Percentiles rank a stretch among this genome's conserved stretches.
Evolutionary conservation across 2,797 vertebrate species (phyloP).

Genomic region (Eurystomus glaucurus): DNA sequence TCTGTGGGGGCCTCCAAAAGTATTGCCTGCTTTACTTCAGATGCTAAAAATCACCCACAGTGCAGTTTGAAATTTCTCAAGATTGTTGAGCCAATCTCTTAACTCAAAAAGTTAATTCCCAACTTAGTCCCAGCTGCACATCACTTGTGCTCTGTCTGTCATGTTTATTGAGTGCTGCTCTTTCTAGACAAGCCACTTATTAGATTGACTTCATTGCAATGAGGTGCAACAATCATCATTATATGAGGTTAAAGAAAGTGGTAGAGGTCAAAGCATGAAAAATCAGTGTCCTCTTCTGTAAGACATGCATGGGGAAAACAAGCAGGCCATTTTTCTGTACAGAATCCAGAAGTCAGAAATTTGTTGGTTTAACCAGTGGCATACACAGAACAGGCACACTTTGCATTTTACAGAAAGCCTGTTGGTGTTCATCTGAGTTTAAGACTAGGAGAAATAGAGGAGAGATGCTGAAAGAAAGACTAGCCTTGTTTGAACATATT

Average conservation of each 20-base stretch:
- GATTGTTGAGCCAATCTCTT: neutral
- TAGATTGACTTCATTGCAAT: neutral
- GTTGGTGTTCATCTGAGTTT: accelerated
- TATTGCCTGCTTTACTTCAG: neutral
- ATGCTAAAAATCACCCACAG: neutral
- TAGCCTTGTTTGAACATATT: neutral
- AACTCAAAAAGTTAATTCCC: neutral
- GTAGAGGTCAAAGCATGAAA: neutral
- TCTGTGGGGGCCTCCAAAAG: neutral
- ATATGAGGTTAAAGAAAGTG: neutral
- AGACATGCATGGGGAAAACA: neutral
- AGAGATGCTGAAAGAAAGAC: neutral
- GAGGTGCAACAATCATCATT: neutral
- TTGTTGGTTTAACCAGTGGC: neutral
- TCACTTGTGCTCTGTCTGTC: neutral
- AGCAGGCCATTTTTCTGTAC: neutral
- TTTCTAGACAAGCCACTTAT: neutral
- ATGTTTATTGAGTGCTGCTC: neutral
- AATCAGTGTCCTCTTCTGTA: neutral
- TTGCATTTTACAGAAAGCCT: neutral
- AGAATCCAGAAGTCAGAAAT: neutral
- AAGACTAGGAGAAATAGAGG: neutral
- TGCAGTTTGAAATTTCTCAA: neutral
- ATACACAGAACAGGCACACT: neutral
- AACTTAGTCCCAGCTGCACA: accelerated